Percentiles rank a stretch among this genome's conserved stretches.
phyloP scores from a whole-genome alignment of 2,113 vertebrate species.

The Pseudorectes ferrugineus region DNA sequence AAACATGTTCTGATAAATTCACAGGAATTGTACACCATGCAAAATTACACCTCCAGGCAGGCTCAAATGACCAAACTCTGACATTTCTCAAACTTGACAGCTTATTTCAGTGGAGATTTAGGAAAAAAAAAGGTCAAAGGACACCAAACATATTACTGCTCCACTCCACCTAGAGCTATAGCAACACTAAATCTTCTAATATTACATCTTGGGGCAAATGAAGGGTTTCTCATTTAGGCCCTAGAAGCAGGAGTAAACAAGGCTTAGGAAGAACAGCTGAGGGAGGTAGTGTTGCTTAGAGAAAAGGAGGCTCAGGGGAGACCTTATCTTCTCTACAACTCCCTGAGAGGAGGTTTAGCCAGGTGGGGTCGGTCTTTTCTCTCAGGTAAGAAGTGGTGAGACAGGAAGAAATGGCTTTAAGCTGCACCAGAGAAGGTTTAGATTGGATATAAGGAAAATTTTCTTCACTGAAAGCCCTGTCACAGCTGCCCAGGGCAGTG shows the following conservation, averaged over 20 bases:
- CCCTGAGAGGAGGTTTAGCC: not conserved
- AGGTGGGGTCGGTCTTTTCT: fast-evolving
- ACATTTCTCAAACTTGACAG: slow-evolving; percentile 61
- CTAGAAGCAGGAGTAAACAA: not conserved
- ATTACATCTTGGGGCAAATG: not conserved
- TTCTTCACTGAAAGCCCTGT: not conserved
- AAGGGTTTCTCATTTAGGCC: not conserved
- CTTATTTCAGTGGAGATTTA: slow-evolving; percentile 44
- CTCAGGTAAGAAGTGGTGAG: no score
- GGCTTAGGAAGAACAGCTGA: not conserved
- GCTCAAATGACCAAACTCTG: slow-evolving; percentile 45
- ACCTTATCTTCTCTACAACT: not conserved
- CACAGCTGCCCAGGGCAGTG: not conserved
- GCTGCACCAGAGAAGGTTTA: not conserved
- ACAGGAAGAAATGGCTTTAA: not conserved
- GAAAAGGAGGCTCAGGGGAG: not conserved
- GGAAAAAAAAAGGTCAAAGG: slow-evolving; percentile 22
- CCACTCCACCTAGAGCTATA: not conserved
- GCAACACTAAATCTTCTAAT: not conserved
- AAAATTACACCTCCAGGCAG: slow-evolving; percentile 29
- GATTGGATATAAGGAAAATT: not conserved
- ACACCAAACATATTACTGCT: slow-evolving; percentile 18
- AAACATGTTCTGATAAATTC: slow-evolving; percentile 37
- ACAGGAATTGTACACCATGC: slow-evolving; percentile 12
- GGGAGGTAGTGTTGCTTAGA: not conserved